phyloP scores from a whole-genome alignment of 2,113 vertebrate species.

The Leucosticte australis region DNA sequence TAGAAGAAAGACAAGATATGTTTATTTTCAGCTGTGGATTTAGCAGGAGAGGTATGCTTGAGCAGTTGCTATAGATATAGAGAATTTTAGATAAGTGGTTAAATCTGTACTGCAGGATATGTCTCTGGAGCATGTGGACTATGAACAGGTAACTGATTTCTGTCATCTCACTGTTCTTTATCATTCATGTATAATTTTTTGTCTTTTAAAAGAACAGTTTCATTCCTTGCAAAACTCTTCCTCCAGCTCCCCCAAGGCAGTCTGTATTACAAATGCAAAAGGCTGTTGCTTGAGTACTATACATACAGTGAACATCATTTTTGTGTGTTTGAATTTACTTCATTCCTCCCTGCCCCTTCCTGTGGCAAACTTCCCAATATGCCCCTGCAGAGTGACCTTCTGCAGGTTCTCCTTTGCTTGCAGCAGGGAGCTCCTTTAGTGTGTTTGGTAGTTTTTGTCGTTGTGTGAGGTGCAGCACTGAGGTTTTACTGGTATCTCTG shows the following conservation, averaged over 20 bases:
- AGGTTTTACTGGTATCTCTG: not conserved
- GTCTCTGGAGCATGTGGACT: not conserved
- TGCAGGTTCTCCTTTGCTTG: not conserved
- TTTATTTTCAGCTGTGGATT: not conserved
- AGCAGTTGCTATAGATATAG: not conserved
- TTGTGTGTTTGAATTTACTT: not conserved
- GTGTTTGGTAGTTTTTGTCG: not conserved
- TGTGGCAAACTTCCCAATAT: not conserved
- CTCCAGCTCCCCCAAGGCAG: not conserved
- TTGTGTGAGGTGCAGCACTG: fast-evolving
- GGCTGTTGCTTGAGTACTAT: not conserved
- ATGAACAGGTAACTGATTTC: not conserved
- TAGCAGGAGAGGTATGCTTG: not conserved
- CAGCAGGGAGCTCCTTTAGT: not conserved
- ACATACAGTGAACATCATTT: not conserved
- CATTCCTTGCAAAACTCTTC: not conserved
- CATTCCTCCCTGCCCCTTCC: not conserved
- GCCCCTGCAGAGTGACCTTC: not conserved
- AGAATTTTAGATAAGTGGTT: not conserved
- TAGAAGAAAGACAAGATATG: not conserved
- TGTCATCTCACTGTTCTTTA: not conserved
- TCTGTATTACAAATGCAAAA: not conserved
- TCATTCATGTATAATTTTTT: not conserved
- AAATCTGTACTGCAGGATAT: not conserved
- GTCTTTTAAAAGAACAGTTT: not conserved